Percentiles rank a stretch among this genome's conserved stretches.
Conservation (phyloP, 1,140 invertebrate genomes). For the Polyergus mexicanus region DNA sequence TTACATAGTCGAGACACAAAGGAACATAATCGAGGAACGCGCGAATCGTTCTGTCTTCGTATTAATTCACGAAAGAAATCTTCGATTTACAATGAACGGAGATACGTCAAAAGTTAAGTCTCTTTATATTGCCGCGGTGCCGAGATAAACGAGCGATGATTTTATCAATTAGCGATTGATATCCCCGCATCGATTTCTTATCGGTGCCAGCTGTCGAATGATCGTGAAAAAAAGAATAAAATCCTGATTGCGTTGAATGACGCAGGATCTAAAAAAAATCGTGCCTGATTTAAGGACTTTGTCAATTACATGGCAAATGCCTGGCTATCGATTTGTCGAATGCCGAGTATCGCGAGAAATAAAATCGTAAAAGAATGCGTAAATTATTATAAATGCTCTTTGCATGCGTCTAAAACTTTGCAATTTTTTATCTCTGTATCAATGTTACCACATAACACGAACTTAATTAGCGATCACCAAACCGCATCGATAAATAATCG, state of each 20-base stretch:
- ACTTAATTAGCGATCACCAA: constrained; percentile 20
- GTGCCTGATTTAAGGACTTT: background rate
- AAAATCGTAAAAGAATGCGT: background rate
- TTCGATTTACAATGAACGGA: constrained; percentile 16
- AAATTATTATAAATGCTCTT: background rate
- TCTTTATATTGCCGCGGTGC: background rate
- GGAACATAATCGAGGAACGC: constrained; percentile 15
- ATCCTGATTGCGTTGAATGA: background rate
- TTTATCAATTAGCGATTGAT: constrained; percentile 39
- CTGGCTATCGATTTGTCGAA: background rate
- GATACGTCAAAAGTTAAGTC: background rate
- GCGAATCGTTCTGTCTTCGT: background rate
- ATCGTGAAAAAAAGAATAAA: background rate
- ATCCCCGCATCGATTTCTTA: background rate
- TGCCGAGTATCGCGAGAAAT: background rate
- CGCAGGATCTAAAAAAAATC: background rate
- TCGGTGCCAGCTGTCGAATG: constrained; percentile 2
- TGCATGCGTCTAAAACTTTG: background rate
- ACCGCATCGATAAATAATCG: constrained; percentile 5
- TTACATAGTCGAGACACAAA: background rate
- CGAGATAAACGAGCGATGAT: constrained; percentile 18
- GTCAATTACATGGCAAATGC: background rate
- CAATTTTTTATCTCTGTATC: background rate
- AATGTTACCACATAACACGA: background rate
- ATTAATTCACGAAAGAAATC: constrained; percentile 36